phyloP scores from a whole-genome alignment of 1,140 invertebrate genomes.

The Harlomillsia oculata region DNA sequence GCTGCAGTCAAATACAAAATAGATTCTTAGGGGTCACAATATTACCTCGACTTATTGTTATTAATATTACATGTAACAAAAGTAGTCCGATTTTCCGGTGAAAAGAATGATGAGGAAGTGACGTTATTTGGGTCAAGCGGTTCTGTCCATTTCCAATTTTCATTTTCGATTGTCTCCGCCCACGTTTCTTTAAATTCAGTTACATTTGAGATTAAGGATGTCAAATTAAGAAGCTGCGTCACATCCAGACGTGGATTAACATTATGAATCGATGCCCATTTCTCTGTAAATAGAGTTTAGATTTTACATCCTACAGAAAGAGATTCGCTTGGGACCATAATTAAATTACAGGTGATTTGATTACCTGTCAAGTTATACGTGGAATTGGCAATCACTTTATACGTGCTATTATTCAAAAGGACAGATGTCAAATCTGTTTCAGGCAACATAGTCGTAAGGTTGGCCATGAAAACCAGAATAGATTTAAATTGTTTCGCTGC shows the following conservation, averaged over 20 bases:
- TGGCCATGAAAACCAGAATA: slow-evolving; percentile 8
- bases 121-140: no score
- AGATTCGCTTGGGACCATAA: neutral
- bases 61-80: no score
- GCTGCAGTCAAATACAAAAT: slow-evolving; percentile 11
- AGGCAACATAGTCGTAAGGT: slow-evolving; percentile 16
- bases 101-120: no score
- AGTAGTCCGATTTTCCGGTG: slow-evolving; percentile 24
- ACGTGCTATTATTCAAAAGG: no score
- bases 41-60: slow-evolving; percentile 15
- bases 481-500: slow-evolving; percentile 14
- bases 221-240: slow-evolving; percentile 14
- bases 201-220: slow-evolving; percentile 2
- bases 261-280: slow-evolving; percentile 12
- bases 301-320: no score
- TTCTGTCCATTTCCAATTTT: slow-evolving; percentile 30
- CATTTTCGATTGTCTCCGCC: slow-evolving; percentile 21
- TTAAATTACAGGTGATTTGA: neutral
- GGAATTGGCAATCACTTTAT: neutral
- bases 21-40: neutral
- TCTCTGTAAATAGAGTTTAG: slow-evolving; percentile 17
- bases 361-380: neutral
- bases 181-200: neutral
- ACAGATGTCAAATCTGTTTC: neutral
- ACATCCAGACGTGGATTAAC: slow-evolving; percentile 19